Evolutionary conservation across 2,888 invertebrate genomes (phyloP), one percentile per base, ranked within the genome.

Genomic region (Meliscaeva auricollis): DNA sequence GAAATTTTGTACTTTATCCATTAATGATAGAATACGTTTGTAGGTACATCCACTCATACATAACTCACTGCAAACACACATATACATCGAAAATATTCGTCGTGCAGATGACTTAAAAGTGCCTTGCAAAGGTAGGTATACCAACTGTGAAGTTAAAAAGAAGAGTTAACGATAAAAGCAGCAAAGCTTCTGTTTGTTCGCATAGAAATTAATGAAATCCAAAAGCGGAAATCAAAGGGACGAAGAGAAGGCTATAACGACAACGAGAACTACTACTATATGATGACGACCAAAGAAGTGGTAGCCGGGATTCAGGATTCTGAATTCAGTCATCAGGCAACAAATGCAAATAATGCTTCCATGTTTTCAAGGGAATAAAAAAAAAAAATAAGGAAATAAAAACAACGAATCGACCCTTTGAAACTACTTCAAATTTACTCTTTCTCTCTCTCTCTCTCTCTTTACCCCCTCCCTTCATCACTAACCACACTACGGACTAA

Each of bases 141-240:
- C n/a, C n/a, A n/a, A n/a, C n/a, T 26, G 26, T 26, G 26, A 26
- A 26, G 2, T 3, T 26, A 26, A 52, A 52, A 54, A 54, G 54
- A 54, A 54, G 26, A 52, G 26, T 15, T 54, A 54, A 54, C 52
- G 52, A 52, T 26, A 26, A 54, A 54, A 30, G 54, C 54, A 30
- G 8, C 54, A 32, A 52, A 32, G 54, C 15, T 9, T n/a, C n/a
- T 30, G 26, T 15, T 26, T 26, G 26, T 26, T 26, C 26, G 15
- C 30, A 26, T 26, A 26, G 26, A 26, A 26, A 26, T 54, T 15
- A 54, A 54, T 54, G 54, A 54, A 54, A 54, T 15, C 54, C 30
- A 30, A n/a, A 32, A 32, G 15, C 54, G 15, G 30, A 54, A 54
- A 54, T 54, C 54, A 15, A 30, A 54, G 54, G 4, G 54, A 54